phyloP scores from a whole-genome alignment of 2,888 invertebrate genomes.

The Mesoligia furuncula region DNA sequence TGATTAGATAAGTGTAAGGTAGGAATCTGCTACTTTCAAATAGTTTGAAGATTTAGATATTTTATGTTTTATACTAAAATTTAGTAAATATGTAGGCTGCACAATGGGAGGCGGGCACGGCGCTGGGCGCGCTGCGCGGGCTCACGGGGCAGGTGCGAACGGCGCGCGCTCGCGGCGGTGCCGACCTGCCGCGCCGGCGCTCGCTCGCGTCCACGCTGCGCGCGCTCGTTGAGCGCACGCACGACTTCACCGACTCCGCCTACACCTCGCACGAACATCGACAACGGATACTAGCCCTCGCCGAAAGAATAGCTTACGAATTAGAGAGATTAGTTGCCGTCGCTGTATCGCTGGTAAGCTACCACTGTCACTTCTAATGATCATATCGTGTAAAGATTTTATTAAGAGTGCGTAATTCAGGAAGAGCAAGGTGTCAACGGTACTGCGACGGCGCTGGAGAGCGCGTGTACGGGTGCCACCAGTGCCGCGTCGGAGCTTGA shows the following conservation, averaged over 20 bases:
- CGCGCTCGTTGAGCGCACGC: conserved; percentile 97
- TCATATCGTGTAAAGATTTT: conserved; percentile 32
- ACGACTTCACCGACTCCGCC: conserved; percentile 99
- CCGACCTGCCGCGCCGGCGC: conserved; percentile 92
- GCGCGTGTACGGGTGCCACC: conserved; percentile 92
- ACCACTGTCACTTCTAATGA: conserved; percentile 29
- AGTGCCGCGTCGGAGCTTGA: conserved; percentile 96
- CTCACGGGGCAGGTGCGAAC: conserved; percentile 96
- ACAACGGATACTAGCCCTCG: conserved; percentile 97
- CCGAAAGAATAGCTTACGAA: conserved; percentile 97
- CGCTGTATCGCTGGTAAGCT: conserved; percentile 94
- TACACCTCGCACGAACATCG: conserved; percentile 99
- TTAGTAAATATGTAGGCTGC: conserved; percentile 78
- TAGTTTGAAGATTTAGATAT: conserved; percentile 12
- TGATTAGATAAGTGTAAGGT: conserved; percentile 46
- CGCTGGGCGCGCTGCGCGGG: conserved; percentile 95
- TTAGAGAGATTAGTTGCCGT: conserved; percentile 97
- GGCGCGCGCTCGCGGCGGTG: conserved; percentile 93
- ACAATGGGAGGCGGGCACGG: conserved; percentile 92
- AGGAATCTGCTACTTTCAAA: conserved; percentile 30
- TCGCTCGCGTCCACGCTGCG: conserved; percentile 96
- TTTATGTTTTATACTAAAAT: conserved; percentile 39
- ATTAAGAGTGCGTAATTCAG: conserved; percentile 67
- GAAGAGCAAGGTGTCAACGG: conserved; percentile 84
- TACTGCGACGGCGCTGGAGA: conserved; percentile 86